A percentile compares a stretch with the other conserved stretches of the same genome.
Evolutionary conservation across 2,888 invertebrate species (phyloP).

Genomic region (Rhopalosiphum nymphaeae): DNA sequence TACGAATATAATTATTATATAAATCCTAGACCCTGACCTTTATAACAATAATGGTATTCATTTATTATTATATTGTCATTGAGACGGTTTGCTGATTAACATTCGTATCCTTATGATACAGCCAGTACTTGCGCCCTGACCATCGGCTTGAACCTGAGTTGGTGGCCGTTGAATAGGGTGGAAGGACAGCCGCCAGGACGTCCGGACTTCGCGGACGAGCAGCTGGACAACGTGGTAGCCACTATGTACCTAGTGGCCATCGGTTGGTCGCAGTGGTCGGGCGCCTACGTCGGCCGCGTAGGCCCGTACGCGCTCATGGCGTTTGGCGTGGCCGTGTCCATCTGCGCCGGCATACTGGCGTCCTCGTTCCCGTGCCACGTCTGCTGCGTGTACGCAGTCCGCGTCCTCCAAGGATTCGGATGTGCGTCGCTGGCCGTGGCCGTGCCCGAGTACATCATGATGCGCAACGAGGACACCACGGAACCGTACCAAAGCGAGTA

Average conservation of each 20-base stretch:
- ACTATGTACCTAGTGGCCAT: conserved; percentile 23
- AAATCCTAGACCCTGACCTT: too few relatives aligned
- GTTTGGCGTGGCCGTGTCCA: conserved; percentile 18
- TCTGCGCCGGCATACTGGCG: not conserved
- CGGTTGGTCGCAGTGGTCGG: conserved; percentile 32
- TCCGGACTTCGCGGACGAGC: not conserved
- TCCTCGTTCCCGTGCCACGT: not conserved
- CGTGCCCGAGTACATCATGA: conserved; percentile 38
- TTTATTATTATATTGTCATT: not conserved
- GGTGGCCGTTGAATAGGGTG: not conserved
- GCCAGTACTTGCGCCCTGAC: conserved; percentile 45
- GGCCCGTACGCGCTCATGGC: conserved; percentile 1
- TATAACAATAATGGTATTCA: too few relatives aligned
- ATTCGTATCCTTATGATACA: not conserved
- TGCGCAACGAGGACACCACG: not conserved
- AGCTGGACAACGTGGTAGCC: not conserved
- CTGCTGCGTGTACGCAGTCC: not conserved
- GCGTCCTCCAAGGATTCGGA: conserved; percentile 36
- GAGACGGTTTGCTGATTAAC: not conserved
- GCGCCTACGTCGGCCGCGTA: not conserved
- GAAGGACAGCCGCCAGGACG: not conserved
- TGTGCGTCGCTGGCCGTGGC: conserved; percentile 48
- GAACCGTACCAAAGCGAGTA: conserved; percentile 18
- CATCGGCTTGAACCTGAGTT: conserved; percentile 30
- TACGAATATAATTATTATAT: too few relatives aligned